Base-by-base conservation (phyloP, 2,888 invertebrate species). In the Sisyra nigra region DNA sequence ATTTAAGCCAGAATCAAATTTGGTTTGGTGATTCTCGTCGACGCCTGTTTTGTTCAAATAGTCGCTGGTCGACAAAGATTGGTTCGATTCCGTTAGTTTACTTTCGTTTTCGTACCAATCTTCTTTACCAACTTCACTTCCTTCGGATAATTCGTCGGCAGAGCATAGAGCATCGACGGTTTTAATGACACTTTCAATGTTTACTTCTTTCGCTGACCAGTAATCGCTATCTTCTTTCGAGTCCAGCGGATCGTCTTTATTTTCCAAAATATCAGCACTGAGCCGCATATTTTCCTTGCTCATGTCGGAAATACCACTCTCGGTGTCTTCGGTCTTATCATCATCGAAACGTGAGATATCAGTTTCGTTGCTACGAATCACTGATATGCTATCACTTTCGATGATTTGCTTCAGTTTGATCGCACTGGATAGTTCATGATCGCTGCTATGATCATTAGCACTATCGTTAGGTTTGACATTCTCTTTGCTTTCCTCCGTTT, bases 161-260 rank as follows among this genome's bases (percentile, higher is more conserved):
- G 66, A 65, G 57, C 79, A 78, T 33, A 80, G 58, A 1, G 78
- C 78, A 51, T 81, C 80, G 0, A 80, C 76, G 53, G 80, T 81
- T 59, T 84, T 83, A 47, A 85, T 84, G 2, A 85, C 84, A 14
- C 83, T 83, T 50, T 84, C 83, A 48, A 83, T 80, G 54, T 82
- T 83, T 1, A 82, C 70, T 54, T 83, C 83, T 58, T 82, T 82
- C 5, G 79, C 77, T 30, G 79, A 79, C 83, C 83, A 84, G 51
- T 76, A 78, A 57, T 80, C 80, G 52, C 72, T 76, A 55, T 80
- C 81, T 52, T 82, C 80, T 50, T 78, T 72, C 29, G 68, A 69
- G 51, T 70, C 70, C 44, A 57, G 55, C 3, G 60, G 59, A 50
- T 68, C 68, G 38, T 68, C 68, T 49, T 66, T 67, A 2, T 55